phyloP scores from a whole-genome alignment of 2,888 invertebrate species.

The Orthosia cruda region DNA sequence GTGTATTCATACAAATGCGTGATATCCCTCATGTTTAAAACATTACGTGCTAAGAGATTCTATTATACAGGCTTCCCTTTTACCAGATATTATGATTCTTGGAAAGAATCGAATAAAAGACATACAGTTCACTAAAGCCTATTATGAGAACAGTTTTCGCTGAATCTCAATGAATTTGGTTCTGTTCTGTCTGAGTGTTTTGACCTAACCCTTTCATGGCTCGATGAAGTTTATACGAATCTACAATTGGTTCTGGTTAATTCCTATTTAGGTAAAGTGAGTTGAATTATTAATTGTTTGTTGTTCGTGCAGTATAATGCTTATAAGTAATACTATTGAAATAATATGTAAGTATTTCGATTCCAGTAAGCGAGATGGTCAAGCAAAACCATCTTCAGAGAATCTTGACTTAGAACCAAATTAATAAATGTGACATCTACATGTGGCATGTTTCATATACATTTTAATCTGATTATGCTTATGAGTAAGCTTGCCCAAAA shows the following conservation, averaged over 20 bases:
- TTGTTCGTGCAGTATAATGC: slow-evolving; percentile 7
- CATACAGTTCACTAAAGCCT: slow-evolving; percentile 41
- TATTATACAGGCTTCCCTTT: slow-evolving; percentile 35
- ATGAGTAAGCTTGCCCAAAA: too few relatives aligned
- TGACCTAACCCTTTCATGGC: slow-evolving; percentile 48
- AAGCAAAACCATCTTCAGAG: too few relatives aligned
- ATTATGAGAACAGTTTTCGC: slow-evolving; percentile 48
- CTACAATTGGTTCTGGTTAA: slow-evolving; percentile 36
- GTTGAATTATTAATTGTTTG: slow-evolving; percentile 28
- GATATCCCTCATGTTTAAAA: slow-evolving; percentile 58
- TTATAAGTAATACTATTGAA: too few relatives aligned
- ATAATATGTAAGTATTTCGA: too few relatives aligned
- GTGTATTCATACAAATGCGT: slow-evolving; percentile 40
- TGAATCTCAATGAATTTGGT: slow-evolving; percentile 55
- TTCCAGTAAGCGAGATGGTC: too few relatives aligned
- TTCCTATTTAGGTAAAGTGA: slow-evolving; percentile 29
- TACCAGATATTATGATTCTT: slow-evolving; percentile 48
- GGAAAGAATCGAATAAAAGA: slow-evolving; percentile 46
- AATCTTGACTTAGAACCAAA: too few relatives aligned
- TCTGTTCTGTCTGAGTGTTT: background rate
- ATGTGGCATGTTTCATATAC: too few relatives aligned
- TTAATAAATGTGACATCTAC: too few relatives aligned
- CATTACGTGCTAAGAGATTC: slow-evolving; percentile 49
- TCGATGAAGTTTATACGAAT: slow-evolving; percentile 41
- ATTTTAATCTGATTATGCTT: too few relatives aligned